Base-by-base conservation (phyloP, 2,888 invertebrate species). In the Caenorhabditis panamensis region DNA sequence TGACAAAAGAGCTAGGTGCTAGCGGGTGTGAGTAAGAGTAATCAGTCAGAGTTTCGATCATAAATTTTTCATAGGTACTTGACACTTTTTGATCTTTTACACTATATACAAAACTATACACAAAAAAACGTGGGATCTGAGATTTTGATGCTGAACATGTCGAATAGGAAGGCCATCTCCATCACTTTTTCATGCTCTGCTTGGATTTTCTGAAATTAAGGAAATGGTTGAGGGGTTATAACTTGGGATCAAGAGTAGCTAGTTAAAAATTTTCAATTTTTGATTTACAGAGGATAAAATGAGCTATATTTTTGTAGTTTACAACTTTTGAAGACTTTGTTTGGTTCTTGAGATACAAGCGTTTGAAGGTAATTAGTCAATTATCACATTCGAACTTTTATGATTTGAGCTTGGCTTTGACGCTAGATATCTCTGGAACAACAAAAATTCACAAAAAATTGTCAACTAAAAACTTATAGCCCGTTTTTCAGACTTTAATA, bases 91-190 rank as follows among this genome's bases (percentile, higher is more conserved):
- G 47, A 9, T 47, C 47, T 47, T 47, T 41, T 41, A 3, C 13
- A n/a, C n/a, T n/a, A n/a, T n/a, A 16, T 13, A 11, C 13, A 47
- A 44, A 61, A 13, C 24, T 59, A 78, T 18, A 71, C 69, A n/a
- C 37, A 13, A 20, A 78, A 78, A 53, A 78, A 71, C 20, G 28
- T 24, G 0, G 69, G 77, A 5, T 78, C 77, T 0, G 77, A 64
- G 3, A 69, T 2, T 4, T 64, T 9, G 0, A 69, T 22, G 18
- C 41, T 66, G 36, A 78, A 61, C 26, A 53, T 53, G 22, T 78
- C 77, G 61, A 78, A 78, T 1, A 78, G 24, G 11, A 78, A 64
- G 11, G 59, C 77, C 58, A 69, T 64, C n/a, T 78, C 77, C 77
- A 78, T 66, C 18, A 44, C 31, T 5, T 56, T 51, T 13, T 78